Percentiles rank a stretch among this genome's conserved stretches.
Evolutionary conservation across 2,888 invertebrate genomes (phyloP).

Genomic region (Azorinus chamasolen): DNA sequence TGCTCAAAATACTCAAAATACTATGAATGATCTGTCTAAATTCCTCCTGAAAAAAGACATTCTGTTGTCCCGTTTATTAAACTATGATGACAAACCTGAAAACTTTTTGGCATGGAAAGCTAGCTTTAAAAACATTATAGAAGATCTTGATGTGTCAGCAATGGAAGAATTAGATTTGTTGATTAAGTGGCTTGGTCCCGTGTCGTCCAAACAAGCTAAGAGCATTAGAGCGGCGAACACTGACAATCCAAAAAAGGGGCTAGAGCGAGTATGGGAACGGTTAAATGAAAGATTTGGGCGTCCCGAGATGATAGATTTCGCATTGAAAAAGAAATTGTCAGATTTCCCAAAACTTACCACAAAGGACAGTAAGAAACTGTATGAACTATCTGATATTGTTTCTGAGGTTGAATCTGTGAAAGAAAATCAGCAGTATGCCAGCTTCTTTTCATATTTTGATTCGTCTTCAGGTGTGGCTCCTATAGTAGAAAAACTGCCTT

Average conservation of each 20-base stretch:
- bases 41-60: constrained; percentile 11
- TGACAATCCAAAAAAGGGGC: neutral
- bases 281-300: neutral
- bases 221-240: constrained; percentile 5
- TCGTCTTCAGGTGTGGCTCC: constrained; percentile 43
- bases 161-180: constrained; percentile 12
- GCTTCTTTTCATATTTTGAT: constrained; percentile 44
- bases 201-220: neutral
- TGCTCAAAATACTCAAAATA: too few relatives aligned
- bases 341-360: constrained; percentile 41
- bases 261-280: neutral
- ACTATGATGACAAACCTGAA: constrained; percentile 7
- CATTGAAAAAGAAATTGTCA: constrained; percentile 32
- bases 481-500: constrained; percentile 26
- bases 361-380: constrained; percentile 39
- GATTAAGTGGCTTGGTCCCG: constrained; percentile 21
- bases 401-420: constrained; percentile 45
- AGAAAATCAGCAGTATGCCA: constrained; percentile 24
- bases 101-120: constrained; percentile 4
- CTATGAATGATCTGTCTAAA: constrained; percentile 6
- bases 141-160: constrained; percentile 4
- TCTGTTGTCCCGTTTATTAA: neutral
- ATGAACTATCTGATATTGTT: constrained; percentile 45
- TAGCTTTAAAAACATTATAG: neutral
- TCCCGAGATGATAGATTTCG: neutral